Percentiles rank a stretch among this genome's conserved stretches.
Evolutionary conservation across 2,888 invertebrate genomes (phyloP).

Genomic region (Cephus pygmeus): DNA sequence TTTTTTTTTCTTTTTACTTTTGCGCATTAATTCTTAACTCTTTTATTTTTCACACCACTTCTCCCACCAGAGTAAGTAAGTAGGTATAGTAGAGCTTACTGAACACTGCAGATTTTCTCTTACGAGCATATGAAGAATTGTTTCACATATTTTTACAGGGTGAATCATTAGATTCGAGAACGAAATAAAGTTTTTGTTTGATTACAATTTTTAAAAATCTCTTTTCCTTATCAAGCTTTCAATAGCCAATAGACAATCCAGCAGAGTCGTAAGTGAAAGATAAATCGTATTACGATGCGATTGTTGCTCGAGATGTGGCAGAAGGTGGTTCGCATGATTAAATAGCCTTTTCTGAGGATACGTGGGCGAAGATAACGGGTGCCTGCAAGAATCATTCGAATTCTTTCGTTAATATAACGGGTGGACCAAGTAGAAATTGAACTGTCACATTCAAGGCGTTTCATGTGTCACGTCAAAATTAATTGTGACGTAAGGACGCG

Average conservation of each 20-base stretch:
- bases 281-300: background rate
- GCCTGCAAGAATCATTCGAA: background rate
- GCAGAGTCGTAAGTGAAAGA: background rate
- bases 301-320: background rate
- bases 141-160: background rate
- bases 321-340: background rate
- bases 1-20: conserved; percentile 26
- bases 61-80: conserved; percentile 18
- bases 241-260: background rate
- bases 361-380: conserved; percentile 4
- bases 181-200: background rate
- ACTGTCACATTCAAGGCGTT: background rate
- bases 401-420: background rate
- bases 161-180: background rate
- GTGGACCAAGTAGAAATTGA: background rate
- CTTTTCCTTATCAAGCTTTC: conserved; percentile 4
- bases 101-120: background rate
- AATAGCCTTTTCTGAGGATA: background rate
- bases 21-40: conserved; percentile 30
- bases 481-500: background rate
- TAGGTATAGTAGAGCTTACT: background rate
- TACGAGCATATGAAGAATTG: background rate
- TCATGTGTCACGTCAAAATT: background rate
- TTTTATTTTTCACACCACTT: conserved; percentile 31
- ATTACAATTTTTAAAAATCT: conserved; percentile 23